Conservation (phyloP, 2,113 vertebrate species). For the Heterochromis multidens region DNA sequence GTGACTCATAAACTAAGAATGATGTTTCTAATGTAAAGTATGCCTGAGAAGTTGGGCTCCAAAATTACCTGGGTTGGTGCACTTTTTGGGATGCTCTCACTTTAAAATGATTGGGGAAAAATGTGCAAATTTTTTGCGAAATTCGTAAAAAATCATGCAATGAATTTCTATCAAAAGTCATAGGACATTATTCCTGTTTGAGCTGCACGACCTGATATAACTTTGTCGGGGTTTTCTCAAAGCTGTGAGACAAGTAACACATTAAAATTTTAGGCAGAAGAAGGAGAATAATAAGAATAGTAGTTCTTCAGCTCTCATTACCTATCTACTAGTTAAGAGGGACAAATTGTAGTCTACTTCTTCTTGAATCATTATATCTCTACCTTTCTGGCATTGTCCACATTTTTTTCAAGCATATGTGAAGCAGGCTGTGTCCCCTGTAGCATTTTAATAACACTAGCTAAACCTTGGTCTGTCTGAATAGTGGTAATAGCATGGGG, state of each 20-base stretch:
- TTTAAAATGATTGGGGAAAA: no score
- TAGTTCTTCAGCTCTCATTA: background rate
- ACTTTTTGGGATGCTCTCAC: no score
- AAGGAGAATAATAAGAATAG: background rate
- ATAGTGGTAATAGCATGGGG: conserved; percentile 33
- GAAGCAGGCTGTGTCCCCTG: conserved; percentile 11
- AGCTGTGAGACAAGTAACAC: no score
- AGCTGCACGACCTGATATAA: no score
- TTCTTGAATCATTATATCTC: background rate
- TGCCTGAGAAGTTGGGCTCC: no score
- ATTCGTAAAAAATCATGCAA: no score
- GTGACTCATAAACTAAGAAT: no score
- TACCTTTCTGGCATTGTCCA: conserved; percentile 6
- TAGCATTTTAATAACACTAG: conserved; percentile 53
- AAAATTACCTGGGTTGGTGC: no score
- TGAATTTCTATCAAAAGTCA: background rate
- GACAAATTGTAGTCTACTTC: background rate
- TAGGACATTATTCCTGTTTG: background rate
- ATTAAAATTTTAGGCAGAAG: background rate
- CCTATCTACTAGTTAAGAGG: background rate
- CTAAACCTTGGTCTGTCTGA: conserved; percentile 49
- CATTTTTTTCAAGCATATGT: conserved; percentile 11
- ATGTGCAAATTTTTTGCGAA: no score
- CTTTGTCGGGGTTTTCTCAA: no score
- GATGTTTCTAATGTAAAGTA: no score